A percentile compares a stretch with the other conserved stretches of the same genome.
phyloP scores from a whole-genome alignment of 1,140 invertebrate genomes.

The Zaprionus inermis region DNA sequence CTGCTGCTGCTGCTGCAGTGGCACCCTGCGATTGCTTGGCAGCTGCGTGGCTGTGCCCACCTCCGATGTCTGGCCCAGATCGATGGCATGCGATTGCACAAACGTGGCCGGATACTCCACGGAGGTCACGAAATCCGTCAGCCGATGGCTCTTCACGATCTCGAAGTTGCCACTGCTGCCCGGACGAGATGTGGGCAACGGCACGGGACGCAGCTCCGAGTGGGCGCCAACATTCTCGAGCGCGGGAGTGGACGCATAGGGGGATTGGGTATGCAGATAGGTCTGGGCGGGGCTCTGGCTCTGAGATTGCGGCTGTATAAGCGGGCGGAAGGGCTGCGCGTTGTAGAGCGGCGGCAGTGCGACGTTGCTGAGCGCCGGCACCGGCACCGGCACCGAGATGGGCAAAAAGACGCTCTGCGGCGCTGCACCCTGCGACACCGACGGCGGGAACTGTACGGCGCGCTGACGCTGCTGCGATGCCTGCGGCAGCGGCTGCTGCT shows the following conservation, averaged over 20 bases:
- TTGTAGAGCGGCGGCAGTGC: conserved; percentile 86
- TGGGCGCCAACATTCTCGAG: conserved; percentile 69
- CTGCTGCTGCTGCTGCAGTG: conserved; percentile 9
- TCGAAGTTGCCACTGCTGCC: conserved; percentile 81
- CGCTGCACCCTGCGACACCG: conserved; percentile 46
- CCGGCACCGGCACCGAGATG: conserved; percentile 85
- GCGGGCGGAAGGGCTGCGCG: conserved; percentile 85
- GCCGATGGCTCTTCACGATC: conserved; percentile 86
- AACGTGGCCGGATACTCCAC: conserved; percentile 88
- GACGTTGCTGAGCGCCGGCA: conserved; percentile 85
- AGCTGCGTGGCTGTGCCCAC: not conserved
- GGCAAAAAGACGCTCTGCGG: conserved; percentile 58
- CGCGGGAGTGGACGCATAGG: not conserved
- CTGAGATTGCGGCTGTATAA: conserved; percentile 31
- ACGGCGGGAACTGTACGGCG: conserved; percentile 65
- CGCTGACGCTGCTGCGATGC: conserved; percentile 69
- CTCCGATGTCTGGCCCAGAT: conserved; percentile 64
- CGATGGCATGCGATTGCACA: conserved; percentile 87
- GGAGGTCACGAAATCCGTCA: conserved; percentile 87
- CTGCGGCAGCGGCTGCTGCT: conserved; percentile 50
- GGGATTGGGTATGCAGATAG: not conserved
- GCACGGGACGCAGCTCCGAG: conserved; percentile 68
- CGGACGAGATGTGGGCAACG: conserved; percentile 32
- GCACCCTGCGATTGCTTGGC: conserved; percentile 20
- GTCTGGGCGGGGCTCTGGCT: not conserved